Base-by-base conservation (phyloP, 2,113 vertebrate species). In the Spea bombifrons region DNA sequence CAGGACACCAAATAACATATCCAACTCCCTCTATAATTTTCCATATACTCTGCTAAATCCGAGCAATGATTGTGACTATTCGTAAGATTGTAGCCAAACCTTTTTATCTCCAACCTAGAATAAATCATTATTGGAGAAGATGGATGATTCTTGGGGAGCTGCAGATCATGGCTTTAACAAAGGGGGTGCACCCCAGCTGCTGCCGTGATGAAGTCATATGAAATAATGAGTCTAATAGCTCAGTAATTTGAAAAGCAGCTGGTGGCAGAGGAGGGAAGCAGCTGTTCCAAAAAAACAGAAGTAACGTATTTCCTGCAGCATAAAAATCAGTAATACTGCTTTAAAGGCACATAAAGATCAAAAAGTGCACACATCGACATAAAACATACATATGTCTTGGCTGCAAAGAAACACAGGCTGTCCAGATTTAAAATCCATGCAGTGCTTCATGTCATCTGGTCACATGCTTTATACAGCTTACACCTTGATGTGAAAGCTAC, bases 161-260 rank as follows among this genome's bases (percentile, higher is more conserved):
- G 45, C 5, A 7, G 45, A 30, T 17, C 64, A 66, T 13, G 52
- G 5, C 10, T 61, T 17, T 53, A 30, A 30, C 9, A 55, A 16
- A 61, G 80, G 75, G 72, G 71, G 65, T 17, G 78, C 78, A 81
- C 85, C 84, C 85, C 88, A 89, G 84, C 87, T 90, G 87, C 68
- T 86, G 68, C 76, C 0, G 6, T 73, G 75, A 84, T 84, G 85
- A 88, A 88, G 84, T 85, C 67, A 53, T 85, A 84, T 81, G 70
- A 89, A 90, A 88, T 90, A 89, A 90, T 90, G 85, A 88, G 76
- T 87, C n/a, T 90, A 91, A 91, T 91, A 85, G 83, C 84, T 82
- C 75, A 75, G 79, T 86, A 90, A 90, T 90, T 90, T 90, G 83
- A 83, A 86, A 88, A 89, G 84, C 88, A 91, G 88, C 90, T 88